Base-by-base conservation (phyloP, 2,113 vertebrate genomes). In the Calyptomena viridis region DNA sequence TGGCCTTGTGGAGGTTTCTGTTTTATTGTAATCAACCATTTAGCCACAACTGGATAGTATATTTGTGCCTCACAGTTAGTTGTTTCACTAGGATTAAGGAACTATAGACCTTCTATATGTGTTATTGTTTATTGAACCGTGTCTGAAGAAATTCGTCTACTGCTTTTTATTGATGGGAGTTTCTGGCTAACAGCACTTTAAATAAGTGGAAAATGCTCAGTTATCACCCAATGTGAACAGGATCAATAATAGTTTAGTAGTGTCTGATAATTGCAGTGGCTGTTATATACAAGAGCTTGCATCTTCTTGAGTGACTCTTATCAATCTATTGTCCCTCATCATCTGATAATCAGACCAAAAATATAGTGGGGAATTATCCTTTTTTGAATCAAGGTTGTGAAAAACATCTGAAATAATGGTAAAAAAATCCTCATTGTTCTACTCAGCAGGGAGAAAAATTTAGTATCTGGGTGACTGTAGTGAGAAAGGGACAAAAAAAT, bases 241-340 rank as follows among this genome's bases (percentile, higher is more conserved):
- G 98, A 98, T 99, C 98, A 98, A 98, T 98, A 98, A 98, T 98
- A 94, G 98, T 97, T 98, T 98, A 97, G 98, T 98, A 98, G 98
- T 98, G 99, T 98, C 98, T 98, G 98, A 98, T 99, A 99, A 99
- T 99, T 99, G 99, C 98, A 97, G 98, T 91, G 97, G 98, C 98
- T 99, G 98, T 99, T 99, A 98, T 93, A 96, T 97, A 98, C 97
- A 97, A 99, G 98, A 98, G 98, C 98, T 98, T 96, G 96, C 97
- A 98, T 98, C 98, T 98, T 97, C 98, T 98, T 96, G 98, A 99
- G 98, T 98, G 98, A 98, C 98, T 99, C 99, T 99, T 98, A 98
- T 98, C 98, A 98, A 98, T 98, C 97, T 96, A 97, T 98, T 98
- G 98, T 98, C 98, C 97, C 21, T 98, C 98, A 98, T 99, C 98